Evolutionary conservation across 2,113 vertebrate genomes (phyloP).

Genomic region (Seriola quinqueradiata): DNA sequence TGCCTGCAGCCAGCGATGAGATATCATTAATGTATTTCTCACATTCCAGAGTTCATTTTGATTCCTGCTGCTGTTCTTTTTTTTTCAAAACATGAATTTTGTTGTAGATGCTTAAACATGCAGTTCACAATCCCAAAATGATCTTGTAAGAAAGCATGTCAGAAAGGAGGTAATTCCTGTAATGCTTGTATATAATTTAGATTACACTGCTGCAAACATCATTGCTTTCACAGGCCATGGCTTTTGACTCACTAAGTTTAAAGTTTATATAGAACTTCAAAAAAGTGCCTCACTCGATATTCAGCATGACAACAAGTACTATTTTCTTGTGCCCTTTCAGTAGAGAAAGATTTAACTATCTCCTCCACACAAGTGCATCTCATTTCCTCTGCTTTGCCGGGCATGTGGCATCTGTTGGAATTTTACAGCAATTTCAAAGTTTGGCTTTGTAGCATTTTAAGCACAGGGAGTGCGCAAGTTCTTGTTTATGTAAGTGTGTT

Average conservation of each 20-base stretch:
- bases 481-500: slow-evolving; percentile 68
- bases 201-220: slow-evolving; percentile 1
- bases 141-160: background rate
- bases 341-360: slow-evolving; percentile 45
- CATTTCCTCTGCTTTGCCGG: slow-evolving; percentile 58
- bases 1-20: slow-evolving; percentile 56
- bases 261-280: slow-evolving; percentile 32
- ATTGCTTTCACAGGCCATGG: slow-evolving; percentile 18
- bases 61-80: slow-evolving; percentile 17
- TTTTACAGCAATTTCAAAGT: slow-evolving; percentile 69
- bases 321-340: slow-evolving; percentile 48
- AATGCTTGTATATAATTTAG: background rate
- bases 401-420: slow-evolving; percentile 67
- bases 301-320: slow-evolving; percentile 32
- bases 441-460: slow-evolving; percentile 65
- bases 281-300: slow-evolving; percentile 38
- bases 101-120: slow-evolving; percentile 7
- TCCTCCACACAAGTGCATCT: slow-evolving; percentile 44
- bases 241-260: slow-evolving; percentile 27
- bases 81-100: slow-evolving; percentile 8
- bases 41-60: slow-evolving; percentile 44
- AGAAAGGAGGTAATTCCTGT: slow-evolving; percentile 23
- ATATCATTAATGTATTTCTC: slow-evolving; percentile 60
- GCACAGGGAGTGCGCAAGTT: slow-evolving; percentile 27
- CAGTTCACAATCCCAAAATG: background rate